Conservation (phyloP, 2,888 invertebrate species). For the Cephus runcator region DNA sequence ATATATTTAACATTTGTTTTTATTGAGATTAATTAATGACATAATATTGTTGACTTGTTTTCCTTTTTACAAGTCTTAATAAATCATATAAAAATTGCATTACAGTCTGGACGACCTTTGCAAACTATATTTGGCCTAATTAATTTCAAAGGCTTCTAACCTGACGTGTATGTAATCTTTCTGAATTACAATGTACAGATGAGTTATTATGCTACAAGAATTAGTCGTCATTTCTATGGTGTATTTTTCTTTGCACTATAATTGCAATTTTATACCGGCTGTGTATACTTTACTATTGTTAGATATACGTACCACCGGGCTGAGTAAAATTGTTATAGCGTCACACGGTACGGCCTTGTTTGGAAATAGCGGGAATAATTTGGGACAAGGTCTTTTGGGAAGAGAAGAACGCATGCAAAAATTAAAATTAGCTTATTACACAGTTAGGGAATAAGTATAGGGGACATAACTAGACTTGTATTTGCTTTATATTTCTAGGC, state of each 20-base stretch:
- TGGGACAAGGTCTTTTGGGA: neutral
- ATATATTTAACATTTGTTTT: no score
- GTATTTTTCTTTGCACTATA: neutral
- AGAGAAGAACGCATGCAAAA: neutral
- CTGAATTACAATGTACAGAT: neutral
- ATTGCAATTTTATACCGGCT: neutral
- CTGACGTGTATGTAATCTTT: neutral
- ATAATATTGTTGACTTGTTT: no score
- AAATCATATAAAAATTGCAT: neutral
- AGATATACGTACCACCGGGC: no score
- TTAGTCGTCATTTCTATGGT: neutral
- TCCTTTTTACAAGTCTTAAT: neutral
- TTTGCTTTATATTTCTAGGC: neutral
- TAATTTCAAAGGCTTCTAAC: neutral
- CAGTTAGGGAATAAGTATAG: neutral
- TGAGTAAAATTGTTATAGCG: neutral
- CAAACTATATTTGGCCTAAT: neutral
- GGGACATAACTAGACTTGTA: neutral
- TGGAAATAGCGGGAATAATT: neutral
- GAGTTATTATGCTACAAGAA: neutral
- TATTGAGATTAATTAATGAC: no score
- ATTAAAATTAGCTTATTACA: neutral
- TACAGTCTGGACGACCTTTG: neutral
- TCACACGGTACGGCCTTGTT: neutral
- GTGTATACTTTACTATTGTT: neutral